These are phyloP conservation scores for Anarsia innoxiella DNA, from an alignment of 2,888 invertebrate genomes.

Conservation along the genomic window DNA sequence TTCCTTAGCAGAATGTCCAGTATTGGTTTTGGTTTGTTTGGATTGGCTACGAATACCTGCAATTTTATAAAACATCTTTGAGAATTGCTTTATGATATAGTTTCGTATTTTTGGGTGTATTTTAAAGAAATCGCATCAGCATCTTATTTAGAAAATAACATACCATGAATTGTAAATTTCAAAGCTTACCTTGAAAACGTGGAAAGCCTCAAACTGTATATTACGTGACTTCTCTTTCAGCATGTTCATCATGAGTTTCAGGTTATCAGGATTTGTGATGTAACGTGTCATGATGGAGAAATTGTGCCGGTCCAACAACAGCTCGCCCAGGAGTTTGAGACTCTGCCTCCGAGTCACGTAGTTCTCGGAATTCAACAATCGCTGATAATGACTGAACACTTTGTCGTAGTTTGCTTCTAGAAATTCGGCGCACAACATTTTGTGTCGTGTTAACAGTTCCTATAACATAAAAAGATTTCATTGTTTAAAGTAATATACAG, in stretches of 20 bases:
- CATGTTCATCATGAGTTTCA: conserved; percentile 99
- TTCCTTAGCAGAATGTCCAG: conserved; percentile 98
- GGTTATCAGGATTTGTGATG: conserved; percentile 99
- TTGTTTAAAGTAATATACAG: not conserved
- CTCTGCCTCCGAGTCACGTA: conserved; percentile 99
- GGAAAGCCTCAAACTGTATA: conserved; percentile 99
- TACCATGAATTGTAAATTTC: too few relatives aligned
- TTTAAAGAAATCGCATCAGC: too few relatives aligned
- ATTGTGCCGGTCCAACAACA: conserved; percentile 98
- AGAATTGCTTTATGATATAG: too few relatives aligned
- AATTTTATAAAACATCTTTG: too few relatives aligned
- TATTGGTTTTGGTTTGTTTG: conserved; percentile 99
- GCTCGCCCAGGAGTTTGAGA: conserved; percentile 96
- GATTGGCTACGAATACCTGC: conserved; percentile 99
- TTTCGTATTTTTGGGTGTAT: too few relatives aligned
- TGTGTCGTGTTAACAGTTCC: conserved; percentile 95
- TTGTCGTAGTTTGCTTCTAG: conserved; percentile 99
- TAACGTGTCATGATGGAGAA: conserved; percentile 99
- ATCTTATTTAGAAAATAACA: too few relatives aligned
- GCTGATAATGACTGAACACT: conserved; percentile 98
- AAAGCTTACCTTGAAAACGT: conserved; percentile 99
- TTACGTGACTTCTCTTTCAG: conserved; percentile 98
- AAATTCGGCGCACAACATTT: conserved; percentile 97
- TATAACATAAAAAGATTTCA: conserved; percentile 49
- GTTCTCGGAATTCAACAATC: conserved; percentile 98